phyloP scores from a whole-genome alignment of 2,888 invertebrate genomes.

The Hypselothyrea guttata region DNA sequence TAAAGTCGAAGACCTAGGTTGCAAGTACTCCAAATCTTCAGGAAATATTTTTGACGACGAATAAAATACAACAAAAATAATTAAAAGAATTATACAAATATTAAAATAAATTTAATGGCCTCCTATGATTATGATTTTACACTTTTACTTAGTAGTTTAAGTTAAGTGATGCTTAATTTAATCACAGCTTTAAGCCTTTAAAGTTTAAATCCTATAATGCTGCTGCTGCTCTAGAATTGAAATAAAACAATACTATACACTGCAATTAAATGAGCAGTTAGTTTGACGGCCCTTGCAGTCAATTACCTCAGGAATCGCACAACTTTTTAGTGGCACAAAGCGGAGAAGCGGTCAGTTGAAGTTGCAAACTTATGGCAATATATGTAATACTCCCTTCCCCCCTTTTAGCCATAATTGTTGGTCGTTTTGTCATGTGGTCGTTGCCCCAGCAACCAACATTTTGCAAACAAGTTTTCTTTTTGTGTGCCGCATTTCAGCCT shows the following conservation, averaged over 20 bases:
- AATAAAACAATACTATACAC: constrained; percentile 12
- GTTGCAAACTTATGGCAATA: background rate
- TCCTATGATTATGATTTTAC: no score
- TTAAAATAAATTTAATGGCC: no score
- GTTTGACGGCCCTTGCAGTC: constrained; percentile 34
- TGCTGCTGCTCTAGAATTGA: background rate
- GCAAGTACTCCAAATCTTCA: no score
- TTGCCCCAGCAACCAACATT: constrained; percentile 77
- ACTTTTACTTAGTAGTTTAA: no score
- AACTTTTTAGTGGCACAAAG: constrained; percentile 7
- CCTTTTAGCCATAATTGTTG: constrained; percentile 16
- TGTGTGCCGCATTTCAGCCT: constrained; percentile 5
- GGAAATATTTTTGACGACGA: no score
- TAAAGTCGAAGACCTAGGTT: no score
- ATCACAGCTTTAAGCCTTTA: background rate
- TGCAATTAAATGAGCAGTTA: constrained; percentile 56
- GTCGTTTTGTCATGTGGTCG: constrained; percentile 60
- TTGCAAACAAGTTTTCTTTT: constrained; percentile 62
- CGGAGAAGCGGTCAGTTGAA: constrained; percentile 16
- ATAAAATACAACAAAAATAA: no score
- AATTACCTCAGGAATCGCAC: constrained; percentile 13
- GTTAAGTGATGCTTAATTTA: no score
- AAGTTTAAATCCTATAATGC: background rate
- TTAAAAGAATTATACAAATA: no score
- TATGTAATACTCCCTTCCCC: no score